Evolutionary conservation across 2,797 vertebrate genomes (phyloP), one percentile per base, ranked within the genome.

Genomic region (Sparus aurata): DNA sequence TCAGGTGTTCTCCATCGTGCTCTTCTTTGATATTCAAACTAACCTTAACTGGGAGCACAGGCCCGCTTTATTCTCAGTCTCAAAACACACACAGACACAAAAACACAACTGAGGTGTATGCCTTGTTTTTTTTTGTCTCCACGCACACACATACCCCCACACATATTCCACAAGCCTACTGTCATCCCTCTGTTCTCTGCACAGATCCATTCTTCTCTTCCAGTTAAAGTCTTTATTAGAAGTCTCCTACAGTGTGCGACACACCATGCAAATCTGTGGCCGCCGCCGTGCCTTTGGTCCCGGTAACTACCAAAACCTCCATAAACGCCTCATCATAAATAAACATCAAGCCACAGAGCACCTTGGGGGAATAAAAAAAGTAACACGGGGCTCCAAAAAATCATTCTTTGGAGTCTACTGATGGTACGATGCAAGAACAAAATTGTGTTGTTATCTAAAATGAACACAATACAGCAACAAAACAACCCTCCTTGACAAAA

Each of bases 11-110:
- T 83, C 75, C 73, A 71, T 75, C 78, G 2, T 15, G 70, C 79
- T 25, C 25, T 11, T 57, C 85, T 93, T 91, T 92, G 77, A 93
- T 93, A 89, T 93, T 93, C 85, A 90, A 93, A 92, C 81, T 70
- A 87, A 85, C 80, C 57, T 74, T 84, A 85, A 90, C 83, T 70
- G 82, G 55, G 57, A 85, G 78, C 81, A 77, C 55, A 46, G 63
- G 66, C 69, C 55, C 3, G 69, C 87, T 89, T 89, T 87, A 85
- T 88, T 86, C 78, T 85, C 57, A 10, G 43, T 23, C 75, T 76
- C 50, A 50, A 80, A 71, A 85, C 70, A 59, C 68, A 73, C 75
- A 78, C 41, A 69, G 27, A 76, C 58, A 61, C 54, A 82, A 58
- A 75, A 47, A 79, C 73, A 64, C 77, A 69, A 68, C 60, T 71